Evolutionary conservation across 2,888 invertebrate genomes (phyloP).

Genomic region (Drosophila cognata): DNA sequence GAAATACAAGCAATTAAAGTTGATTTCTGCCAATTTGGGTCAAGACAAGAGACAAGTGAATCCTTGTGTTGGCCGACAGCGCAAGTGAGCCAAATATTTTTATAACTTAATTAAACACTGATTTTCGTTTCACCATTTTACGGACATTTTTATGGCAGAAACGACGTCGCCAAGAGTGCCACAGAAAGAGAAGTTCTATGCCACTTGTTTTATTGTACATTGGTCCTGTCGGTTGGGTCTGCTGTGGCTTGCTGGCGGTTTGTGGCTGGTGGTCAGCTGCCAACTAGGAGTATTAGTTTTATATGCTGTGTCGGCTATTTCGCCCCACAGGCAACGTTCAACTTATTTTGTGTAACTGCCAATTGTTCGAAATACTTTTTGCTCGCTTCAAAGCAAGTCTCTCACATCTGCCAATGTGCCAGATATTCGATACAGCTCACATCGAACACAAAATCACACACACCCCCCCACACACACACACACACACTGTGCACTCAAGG

Average conservation of each 20-base stretch:
- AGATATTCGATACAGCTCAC: constrained; percentile 18
- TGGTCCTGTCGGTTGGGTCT: constrained; percentile 18
- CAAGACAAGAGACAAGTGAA: constrained; percentile 12
- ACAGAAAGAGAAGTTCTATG: constrained; percentile 63
- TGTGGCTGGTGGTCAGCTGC: constrained; percentile 53
- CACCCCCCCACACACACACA: constrained; percentile 12
- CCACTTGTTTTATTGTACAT: constrained; percentile 77
- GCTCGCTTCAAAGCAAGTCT: constrained; percentile 31
- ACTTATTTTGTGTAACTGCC: constrained; percentile 75
- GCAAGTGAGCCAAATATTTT: constrained; percentile 66
- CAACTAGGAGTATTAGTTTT: constrained; percentile 59
- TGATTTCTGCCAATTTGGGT: constrained; percentile 22
- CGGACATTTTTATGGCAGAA: constrained; percentile 37
- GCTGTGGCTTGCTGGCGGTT: constrained; percentile 29
- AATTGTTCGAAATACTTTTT: constrained; percentile 62
- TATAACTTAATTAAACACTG: constrained; percentile 79
- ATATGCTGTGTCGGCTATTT: constrained; percentile 66
- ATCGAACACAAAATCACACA: constrained; percentile 19
- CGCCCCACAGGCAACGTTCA: constrained; percentile 47
- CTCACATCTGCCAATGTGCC: constrained; percentile 45
- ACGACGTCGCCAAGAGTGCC: constrained; percentile 24
- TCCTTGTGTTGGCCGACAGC: constrained; percentile 14
- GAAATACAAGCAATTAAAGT: constrained; percentile 45
- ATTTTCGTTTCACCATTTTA: constrained; percentile 60
- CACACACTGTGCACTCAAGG: constrained; percentile 4